Evolutionary conservation across 1,140 invertebrate species (phyloP).

Genomic region (Hyles euphorbiae): DNA sequence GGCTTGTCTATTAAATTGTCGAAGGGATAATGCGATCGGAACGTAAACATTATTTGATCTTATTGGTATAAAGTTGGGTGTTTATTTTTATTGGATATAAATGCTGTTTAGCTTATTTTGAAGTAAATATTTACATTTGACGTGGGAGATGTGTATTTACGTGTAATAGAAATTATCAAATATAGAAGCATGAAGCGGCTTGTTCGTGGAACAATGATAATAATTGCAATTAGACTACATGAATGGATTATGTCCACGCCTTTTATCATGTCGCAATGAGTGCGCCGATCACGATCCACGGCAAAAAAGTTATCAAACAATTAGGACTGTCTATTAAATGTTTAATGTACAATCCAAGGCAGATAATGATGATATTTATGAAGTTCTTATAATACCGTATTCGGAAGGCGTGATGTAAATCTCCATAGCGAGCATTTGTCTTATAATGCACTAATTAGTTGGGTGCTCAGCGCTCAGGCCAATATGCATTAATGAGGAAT

Average conservation of each 20-base stretch:
- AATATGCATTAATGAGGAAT: slow-evolving; percentile 54
- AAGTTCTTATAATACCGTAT: too few relatives aligned
- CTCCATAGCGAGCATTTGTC: slow-evolving; percentile 45
- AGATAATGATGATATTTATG: too few relatives aligned
- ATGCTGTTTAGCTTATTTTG: neutral
- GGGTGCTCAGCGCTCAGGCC: slow-evolving; percentile 22
- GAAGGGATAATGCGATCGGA: slow-evolving; percentile 62
- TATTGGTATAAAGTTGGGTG: slow-evolving; percentile 45
- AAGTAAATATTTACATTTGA: neutral
- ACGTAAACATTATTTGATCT: slow-evolving; percentile 58
- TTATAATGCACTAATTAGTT: slow-evolving; percentile 50
- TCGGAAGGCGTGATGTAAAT: slow-evolving; percentile 9
- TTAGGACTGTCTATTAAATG: too few relatives aligned
- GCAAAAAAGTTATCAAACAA: too few relatives aligned
- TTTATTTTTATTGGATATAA: slow-evolving; percentile 28
- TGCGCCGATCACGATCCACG: too few relatives aligned
- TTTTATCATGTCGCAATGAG: too few relatives aligned
- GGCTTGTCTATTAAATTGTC: slow-evolving; percentile 69
- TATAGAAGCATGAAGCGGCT: too few relatives aligned
- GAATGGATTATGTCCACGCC: too few relatives aligned
- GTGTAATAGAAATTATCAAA: too few relatives aligned
- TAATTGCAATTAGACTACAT: too few relatives aligned
- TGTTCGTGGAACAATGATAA: too few relatives aligned
- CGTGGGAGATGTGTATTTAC: slow-evolving; percentile 7
- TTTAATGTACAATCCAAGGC: too few relatives aligned